Evolutionary conservation across 2,888 invertebrate species (phyloP).

Genomic region (Gari tellinella): DNA sequence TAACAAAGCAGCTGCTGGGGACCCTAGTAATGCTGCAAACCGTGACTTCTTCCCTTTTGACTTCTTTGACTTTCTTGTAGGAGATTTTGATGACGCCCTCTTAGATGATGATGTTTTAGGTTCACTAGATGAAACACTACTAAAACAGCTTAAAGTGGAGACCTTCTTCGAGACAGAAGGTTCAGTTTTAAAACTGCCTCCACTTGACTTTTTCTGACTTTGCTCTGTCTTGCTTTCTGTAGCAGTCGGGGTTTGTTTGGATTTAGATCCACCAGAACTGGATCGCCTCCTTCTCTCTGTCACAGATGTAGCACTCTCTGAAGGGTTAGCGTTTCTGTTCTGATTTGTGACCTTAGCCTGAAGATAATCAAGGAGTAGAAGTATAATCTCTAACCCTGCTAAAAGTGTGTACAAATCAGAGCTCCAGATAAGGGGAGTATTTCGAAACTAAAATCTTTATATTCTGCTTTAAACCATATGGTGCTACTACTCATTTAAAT

Average conservation of each 20-base stretch:
- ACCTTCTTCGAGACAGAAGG: background rate
- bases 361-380: background rate
- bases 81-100: background rate
- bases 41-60: constrained; percentile 1
- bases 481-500: too few species aligned
- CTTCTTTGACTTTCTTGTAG: background rate
- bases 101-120: background rate
- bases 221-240: background rate
- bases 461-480: too few species aligned
- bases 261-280: constrained; percentile 43
- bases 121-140: background rate
- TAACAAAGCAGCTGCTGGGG: background rate
- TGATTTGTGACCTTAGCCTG: constrained; percentile 3
- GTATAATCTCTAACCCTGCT: too few species aligned
- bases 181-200: too few species aligned
- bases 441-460: too few species aligned
- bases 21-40: background rate
- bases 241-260: constrained; percentile 20
- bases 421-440: too few species aligned
- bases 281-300: constrained; percentile 26
- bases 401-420: too few species aligned
- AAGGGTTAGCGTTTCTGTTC: constrained; percentile 32
- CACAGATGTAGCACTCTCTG: constrained; percentile 21
- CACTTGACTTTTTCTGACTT: too few species aligned
- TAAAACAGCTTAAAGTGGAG: background rate